Evolutionary conservation across 2,797 vertebrate species (phyloP).

Genomic region (Leptoclinus maculatus): DNA sequence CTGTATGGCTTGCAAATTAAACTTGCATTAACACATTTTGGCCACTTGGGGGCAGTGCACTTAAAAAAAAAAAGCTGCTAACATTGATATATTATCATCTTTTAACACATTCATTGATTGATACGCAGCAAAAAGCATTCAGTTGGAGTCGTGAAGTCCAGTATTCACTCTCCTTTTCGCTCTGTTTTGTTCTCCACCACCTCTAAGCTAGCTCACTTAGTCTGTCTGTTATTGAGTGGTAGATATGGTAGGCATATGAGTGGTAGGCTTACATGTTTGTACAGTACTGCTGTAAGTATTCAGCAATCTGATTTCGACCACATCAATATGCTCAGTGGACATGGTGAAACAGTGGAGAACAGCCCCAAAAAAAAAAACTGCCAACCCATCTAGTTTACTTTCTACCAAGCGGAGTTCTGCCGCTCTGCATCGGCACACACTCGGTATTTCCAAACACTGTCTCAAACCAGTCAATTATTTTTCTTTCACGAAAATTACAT

Average conservation of each 20-base stretch:
- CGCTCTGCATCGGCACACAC: background rate
- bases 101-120: background rate
- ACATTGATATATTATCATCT: background rate
- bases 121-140: background rate
- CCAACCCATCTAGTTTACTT: background rate
- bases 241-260: no score
- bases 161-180: background rate
- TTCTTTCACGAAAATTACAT: constrained; percentile 28
- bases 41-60: background rate
- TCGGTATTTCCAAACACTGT: background rate
- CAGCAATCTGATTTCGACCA: background rate
- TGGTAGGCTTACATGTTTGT: background rate
- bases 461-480: constrained; percentile 11
- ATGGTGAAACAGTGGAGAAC: background rate
- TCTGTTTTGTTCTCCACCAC: background rate
- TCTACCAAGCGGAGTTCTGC: background rate
- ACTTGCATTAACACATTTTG: background rate
- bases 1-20: background rate
- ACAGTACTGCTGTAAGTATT: background rate
- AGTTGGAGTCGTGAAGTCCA: background rate
- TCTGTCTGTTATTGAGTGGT: background rate
- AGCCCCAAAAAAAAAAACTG: background rate
- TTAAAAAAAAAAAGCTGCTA: background rate
- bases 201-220: background rate
- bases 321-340: background rate